These are phyloP conservation scores for Prochilodus magdalenae DNA, from an alignment of 2,113 vertebrate genomes.

Conservation along the genomic window DNA sequence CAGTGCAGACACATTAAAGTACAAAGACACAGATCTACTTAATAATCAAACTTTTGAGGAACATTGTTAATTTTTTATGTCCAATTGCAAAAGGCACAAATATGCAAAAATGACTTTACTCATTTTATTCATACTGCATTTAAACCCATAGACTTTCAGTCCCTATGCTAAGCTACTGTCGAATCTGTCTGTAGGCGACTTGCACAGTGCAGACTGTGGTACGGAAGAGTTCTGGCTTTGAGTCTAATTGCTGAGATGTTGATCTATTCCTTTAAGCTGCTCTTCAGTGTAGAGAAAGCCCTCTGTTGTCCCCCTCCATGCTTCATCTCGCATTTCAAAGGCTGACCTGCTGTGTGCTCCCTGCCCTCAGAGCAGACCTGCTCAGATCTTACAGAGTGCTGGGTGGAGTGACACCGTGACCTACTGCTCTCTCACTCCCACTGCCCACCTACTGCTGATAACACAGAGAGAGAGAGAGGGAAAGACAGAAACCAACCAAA, in stretches of 20 bases:
- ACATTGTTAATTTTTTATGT: too few relatives aligned
- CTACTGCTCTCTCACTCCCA: not conserved
- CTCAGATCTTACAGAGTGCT: not conserved
- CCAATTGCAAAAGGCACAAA: too few relatives aligned
- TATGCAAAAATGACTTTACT: not conserved
- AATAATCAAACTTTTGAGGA: not conserved
- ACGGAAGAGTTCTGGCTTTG: not conserved
- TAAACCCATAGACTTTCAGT: too few relatives aligned
- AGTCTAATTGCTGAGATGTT: not conserved
- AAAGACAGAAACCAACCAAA: not conserved
- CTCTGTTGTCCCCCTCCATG: conserved; percentile 66
- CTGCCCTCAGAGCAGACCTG: conserved; percentile 38
- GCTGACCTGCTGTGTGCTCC: conserved; percentile 38
- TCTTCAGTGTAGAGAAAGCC: conserved; percentile 61
- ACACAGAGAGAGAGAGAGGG: not conserved
- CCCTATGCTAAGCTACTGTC: not conserved
- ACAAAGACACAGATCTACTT: not conserved
- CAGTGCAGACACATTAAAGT: not conserved
- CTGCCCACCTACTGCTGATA: not conserved
- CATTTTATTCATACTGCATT: too few relatives aligned
- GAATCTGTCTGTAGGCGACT: not conserved
- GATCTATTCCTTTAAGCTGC: not conserved
- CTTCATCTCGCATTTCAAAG: conserved; percentile 73
- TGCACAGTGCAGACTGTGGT: not conserved
- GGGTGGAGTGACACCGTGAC: not conserved